These are phyloP conservation scores for Eucera pruinosa DNA, from an alignment of 2,888 invertebrate species.

Conservation along the genomic window DNA sequence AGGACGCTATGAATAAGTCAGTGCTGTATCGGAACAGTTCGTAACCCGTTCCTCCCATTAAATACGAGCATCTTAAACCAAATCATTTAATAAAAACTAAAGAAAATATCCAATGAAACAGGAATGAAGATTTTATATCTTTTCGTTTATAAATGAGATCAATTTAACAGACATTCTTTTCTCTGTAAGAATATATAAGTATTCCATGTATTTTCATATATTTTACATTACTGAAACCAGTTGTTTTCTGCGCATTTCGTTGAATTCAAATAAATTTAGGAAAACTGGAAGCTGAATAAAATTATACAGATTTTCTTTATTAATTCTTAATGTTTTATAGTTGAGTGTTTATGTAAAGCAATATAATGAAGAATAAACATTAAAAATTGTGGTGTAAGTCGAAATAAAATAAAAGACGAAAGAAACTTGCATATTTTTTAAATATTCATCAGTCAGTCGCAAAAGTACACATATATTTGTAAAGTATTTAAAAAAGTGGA, in stretches of 20 bases:
- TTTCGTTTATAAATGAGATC: neutral
- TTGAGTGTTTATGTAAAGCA: neutral
- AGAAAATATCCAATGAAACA: too few relatives aligned
- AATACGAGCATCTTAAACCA: neutral
- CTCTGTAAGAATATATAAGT: neutral
- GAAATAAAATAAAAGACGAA: too few relatives aligned
- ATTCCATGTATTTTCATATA: neutral
- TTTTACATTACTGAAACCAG: constrained; percentile 1
- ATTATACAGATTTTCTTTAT: neutral
- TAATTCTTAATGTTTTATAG: neutral
- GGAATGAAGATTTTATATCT: too few relatives aligned
- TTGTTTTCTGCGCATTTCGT: neutral
- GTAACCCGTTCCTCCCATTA: constrained; percentile 5
- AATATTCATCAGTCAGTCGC: too few relatives aligned
- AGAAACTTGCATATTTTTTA: too few relatives aligned
- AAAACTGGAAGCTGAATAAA: neutral
- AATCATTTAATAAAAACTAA: neutral
- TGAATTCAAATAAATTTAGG: neutral
- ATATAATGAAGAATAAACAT: too few relatives aligned
- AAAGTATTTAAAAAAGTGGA: too few relatives aligned
- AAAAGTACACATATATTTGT: too few relatives aligned
- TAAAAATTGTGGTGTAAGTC: too few relatives aligned
- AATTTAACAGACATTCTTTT: neutral
- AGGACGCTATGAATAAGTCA: constrained; percentile 48
- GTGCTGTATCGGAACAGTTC: constrained; percentile 41